Evolutionary conservation across 1,140 invertebrate species (phyloP).

Genomic region (Panagrolaimus sp.): DNA sequence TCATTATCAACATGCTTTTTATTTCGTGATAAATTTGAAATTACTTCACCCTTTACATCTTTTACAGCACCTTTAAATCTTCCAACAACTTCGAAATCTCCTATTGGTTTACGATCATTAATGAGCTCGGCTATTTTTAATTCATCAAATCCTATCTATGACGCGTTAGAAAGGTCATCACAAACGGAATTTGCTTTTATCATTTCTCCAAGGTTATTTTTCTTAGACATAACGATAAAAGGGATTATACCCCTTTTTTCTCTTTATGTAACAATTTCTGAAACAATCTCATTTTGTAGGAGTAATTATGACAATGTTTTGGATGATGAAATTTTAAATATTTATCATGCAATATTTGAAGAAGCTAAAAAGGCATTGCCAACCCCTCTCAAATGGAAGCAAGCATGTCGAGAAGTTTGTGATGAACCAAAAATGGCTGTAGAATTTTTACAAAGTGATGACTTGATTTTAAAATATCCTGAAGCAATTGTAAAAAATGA

Average conservation of each 20-base stretch:
- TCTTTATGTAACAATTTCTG: neutral
- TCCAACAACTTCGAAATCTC: neutral
- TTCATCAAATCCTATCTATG: neutral
- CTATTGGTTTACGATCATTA: conserved; percentile 1
- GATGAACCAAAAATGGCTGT: neutral
- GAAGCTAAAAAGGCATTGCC: neutral
- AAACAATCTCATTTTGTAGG: neutral
- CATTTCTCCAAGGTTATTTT: neutral
- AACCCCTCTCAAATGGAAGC: neutral
- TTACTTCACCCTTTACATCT: neutral
- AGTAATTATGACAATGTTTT: neutral
- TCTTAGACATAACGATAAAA: neutral
- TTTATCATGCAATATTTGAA: neutral
- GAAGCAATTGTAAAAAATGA: neutral
- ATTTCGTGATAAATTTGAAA: conserved; percentile 5
- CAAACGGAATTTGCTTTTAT: conserved; percentile 3
- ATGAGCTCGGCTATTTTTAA: conserved; percentile 6
- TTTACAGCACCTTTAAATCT: neutral
- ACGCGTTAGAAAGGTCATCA: neutral
- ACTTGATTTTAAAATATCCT: neutral
- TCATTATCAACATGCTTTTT: conserved; percentile 1
- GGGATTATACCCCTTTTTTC: no score
- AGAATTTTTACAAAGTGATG: neutral
- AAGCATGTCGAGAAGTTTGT: neutral
- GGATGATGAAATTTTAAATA: neutral